Evolutionary conservation across 53 echinoderm and acorn worm species (phyloP), one percentile per base, ranked within the genome.

Genomic region (Hippasteria phrygiana): DNA sequence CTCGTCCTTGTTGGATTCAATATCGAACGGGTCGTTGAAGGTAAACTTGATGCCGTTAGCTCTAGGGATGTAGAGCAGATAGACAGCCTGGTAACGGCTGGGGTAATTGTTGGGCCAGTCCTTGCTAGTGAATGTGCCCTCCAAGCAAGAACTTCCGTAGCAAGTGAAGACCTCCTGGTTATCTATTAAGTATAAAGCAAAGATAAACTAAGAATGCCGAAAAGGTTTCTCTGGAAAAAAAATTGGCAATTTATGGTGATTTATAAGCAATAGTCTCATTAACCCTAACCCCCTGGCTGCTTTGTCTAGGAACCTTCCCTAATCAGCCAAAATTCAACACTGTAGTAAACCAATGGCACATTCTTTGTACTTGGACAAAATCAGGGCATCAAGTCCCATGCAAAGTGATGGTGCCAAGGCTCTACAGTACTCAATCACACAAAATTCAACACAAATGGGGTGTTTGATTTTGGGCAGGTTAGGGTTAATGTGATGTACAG

Each of bases 1-100:
- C 80, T 96, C 97, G 80, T 96, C 97, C 59, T 96, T 96, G 74
- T 92, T 73, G 14, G 76, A 63, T 64, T 96, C 97, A 72, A 96
- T 91, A 42, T 33, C 75, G 71, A 96, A 96, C 7, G 67, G 77
- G 4, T 22, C 7, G 55, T 64, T 86, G 87, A 96, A 96, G 41
- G 92, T 83, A 79, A 96, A 91, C 2, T 85, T 87, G 54, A 96
- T 90, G 72, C 95, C 87, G 42, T 51, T 48, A 7, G 93, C 96
- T 26, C 88, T 90, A 31, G 96, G 96, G 26, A 95, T 74, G 75
- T 95, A 96, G 1, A 96, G 71, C 4, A 96, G 94, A 75, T 96
- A 96, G 0, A 93, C 78, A 33, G 88, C 95, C 20, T 87, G 75
- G 69, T 91, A 91, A 17, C 95, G 74, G 56, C 53, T 83, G 37